These are phyloP conservation scores for Drosophila triauraria DNA, from an alignment of 1,140 invertebrate species.

Conservation along the genomic window DNA sequence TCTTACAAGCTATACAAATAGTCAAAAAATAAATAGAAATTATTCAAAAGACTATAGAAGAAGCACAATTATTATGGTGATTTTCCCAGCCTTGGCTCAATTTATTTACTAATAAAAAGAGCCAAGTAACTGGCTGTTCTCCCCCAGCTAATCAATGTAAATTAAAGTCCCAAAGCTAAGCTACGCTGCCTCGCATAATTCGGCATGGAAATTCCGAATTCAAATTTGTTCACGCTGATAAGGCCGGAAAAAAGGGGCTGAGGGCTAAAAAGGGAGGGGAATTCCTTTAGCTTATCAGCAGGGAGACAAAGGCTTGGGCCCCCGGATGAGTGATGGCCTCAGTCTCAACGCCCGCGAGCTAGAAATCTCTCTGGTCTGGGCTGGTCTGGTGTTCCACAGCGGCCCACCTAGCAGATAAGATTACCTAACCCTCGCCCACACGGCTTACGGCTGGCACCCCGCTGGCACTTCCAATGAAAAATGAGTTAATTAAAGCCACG, in stretches of 20 bases:
- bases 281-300: slow-evolving; percentile 54
- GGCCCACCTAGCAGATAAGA: slow-evolving; percentile 64
- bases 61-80: not conserved
- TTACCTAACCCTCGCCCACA: slow-evolving; percentile 51
- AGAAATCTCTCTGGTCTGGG: slow-evolving; percentile 13
- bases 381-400: slow-evolving; percentile 18
- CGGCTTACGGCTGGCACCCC: slow-evolving; percentile 9
- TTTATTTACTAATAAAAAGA: not conserved
- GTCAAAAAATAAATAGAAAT: not conserved
- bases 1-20: no score
- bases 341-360: slow-evolving; percentile 40
- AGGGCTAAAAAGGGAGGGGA: not conserved
- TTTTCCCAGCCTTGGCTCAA: not conserved
- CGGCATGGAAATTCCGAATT: slow-evolving; percentile 58
- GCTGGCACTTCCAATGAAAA: slow-evolving; percentile 78
- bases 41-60: not conserved
- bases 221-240: slow-evolving; percentile 64
- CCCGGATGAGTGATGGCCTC: slow-evolving; percentile 68
- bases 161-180: slow-evolving; percentile 21
- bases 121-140: slow-evolving; percentile 51
- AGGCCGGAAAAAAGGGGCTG: slow-evolving; percentile 15
- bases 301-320: slow-evolving; percentile 65
- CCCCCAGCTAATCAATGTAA: slow-evolving; percentile 40
- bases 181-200: slow-evolving; percentile 65
- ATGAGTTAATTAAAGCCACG: slow-evolving; percentile 85